phyloP scores from a whole-genome alignment of 1,140 invertebrate genomes.

The Babylonia areolata region DNA sequence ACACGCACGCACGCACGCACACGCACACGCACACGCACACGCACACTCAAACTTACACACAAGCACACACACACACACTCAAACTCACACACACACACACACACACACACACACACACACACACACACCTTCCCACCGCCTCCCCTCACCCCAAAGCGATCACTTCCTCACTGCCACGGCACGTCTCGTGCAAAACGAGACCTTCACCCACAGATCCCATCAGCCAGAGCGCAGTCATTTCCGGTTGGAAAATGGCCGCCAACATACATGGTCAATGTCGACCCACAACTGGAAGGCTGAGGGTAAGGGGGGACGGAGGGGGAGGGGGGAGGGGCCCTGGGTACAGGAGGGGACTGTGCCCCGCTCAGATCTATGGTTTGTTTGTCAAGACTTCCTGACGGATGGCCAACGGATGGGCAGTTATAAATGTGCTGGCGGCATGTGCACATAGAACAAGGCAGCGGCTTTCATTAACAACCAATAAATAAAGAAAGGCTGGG shows the following conservation, averaged over 20 bases:
- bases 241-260: background rate
- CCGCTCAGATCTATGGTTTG: background rate
- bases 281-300: background rate
- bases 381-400: background rate
- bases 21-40: too few species aligned
- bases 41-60: too few species aligned
- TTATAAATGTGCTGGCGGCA: background rate
- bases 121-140: background rate
- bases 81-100: too few species aligned
- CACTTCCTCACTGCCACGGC: background rate
- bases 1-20: too few species aligned
- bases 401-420: background rate
- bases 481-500: background rate
- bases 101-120: too few species aligned
- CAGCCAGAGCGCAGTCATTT: background rate
- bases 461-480: background rate
- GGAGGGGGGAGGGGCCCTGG: too few species aligned
- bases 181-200: slow-evolving; percentile 6
- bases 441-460: background rate
- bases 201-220: background rate
- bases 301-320: background rate
- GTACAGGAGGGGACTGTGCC: too few species aligned
- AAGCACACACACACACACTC: too few species aligned
- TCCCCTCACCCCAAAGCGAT: background rate
- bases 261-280: background rate